Evolutionary conservation across 2,113 vertebrate species (phyloP), one percentile per base, ranked within the genome.

Genomic region (Scomber japonicus): DNA sequence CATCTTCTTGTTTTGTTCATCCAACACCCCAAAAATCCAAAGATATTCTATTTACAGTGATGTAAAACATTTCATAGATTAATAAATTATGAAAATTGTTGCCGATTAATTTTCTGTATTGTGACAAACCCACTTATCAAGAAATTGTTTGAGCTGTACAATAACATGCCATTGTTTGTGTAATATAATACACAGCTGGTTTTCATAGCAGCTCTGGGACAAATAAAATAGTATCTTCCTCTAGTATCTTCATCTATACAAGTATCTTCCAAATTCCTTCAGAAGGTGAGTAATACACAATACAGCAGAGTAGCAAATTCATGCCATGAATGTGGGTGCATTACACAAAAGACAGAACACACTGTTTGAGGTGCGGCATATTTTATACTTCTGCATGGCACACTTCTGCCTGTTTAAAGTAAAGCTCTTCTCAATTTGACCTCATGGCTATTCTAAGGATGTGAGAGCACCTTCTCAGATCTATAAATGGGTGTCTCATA

Each of bases 391-490:
- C 75, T 62, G 72, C 74, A 50, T 80, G 89, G 76, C 84, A 91
- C 87, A 91, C 73, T 88, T 89, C 45, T 84, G 63, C 67, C 81
- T 84, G 54, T 85, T 89, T 57, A 67, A 91, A 91, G 63, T 56
- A 86, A 81, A 85, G 62, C 89, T 75, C 70, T 45, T 84, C 81
- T 88, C 84, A 75, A 63, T 82, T 82, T 91, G 92, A 92, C 91
- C 90, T 91, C 73, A 61, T 89, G 89, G 86, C 91, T 93, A 93
- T 94, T 92, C 80, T 85, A 68, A 89, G 92, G 73, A 90, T 81
- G 70, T 75, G 87, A 84, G 79, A 78, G 84, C 89, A 89, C 91
- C 88, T 87, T 94, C 88, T 90, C 84, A 85, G 85, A 84, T 91
- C 88, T 93, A 93, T 83, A 93, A 93, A 89, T 93, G 89, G 92